Conservation (phyloP, 2,797 vertebrate species). For the Hoplostethus mediterraneus region DNA sequence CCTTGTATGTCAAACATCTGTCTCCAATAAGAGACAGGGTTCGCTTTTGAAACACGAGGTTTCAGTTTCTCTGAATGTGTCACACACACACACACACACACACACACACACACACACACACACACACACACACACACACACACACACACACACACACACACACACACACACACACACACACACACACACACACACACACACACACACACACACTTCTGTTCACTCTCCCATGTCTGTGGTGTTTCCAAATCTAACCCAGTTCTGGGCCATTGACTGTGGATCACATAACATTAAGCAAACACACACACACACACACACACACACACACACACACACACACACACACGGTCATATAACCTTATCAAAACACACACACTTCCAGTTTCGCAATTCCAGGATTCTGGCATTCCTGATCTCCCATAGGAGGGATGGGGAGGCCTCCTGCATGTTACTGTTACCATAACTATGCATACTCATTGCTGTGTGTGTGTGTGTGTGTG, state of each 20-base stretch:
- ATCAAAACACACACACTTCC: conserved; percentile 66
- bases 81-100: conserved; percentile 1
- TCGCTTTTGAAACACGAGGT: neutral
- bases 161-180: conserved; percentile 30
- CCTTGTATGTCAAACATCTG: conserved; percentile 51
- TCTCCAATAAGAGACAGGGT: conserved; percentile 55
- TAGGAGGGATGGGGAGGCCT: conserved; percentile 32
- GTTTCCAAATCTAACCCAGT: conserved; percentile 53
- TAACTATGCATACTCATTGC: neutral
- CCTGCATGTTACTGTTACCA: conserved; percentile 12
- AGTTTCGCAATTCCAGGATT: conserved; percentile 50
- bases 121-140: conserved; percentile 32
- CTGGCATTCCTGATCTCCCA: conserved; percentile 65
- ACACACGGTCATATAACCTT: conserved; percentile 45
- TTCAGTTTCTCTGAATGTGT: conserved; percentile 1
- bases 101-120: conserved; percentile 30
- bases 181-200: conserved; percentile 32
- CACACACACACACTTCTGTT: conserved; percentile 51
- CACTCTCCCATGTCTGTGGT: conserved; percentile 56
- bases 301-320: conserved; percentile 47
- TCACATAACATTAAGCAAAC: conserved; percentile 53
- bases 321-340: conserved; percentile 46
- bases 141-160: conserved; percentile 33
- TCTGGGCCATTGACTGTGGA: conserved; percentile 33
- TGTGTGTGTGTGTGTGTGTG: conserved; percentile 11